Base-by-base conservation (phyloP, 2,113 vertebrate species). In the Callorhinus ursinus region DNA sequence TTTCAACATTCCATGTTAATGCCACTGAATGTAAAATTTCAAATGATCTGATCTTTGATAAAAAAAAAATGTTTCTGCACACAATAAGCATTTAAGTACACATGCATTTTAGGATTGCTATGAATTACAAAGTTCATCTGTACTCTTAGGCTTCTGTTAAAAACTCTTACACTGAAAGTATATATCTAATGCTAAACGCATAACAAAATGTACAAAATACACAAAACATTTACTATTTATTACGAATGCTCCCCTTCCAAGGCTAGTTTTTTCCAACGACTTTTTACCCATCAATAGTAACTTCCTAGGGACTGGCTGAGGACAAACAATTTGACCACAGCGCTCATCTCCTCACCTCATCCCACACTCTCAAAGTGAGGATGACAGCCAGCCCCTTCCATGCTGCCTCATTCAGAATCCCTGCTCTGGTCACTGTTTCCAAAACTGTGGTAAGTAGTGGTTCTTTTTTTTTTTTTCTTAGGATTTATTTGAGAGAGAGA, bases 311-410 rank as follows among this genome's bases (percentile, higher is more conserved):
- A 81, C 3, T 49, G 5, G 16, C 1, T 49, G 19, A 85, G 24
- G 49, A 76, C 19, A 12, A 76, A 28, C 5, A 18, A 4, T 28
- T 19, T 28, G 61, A 81, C 18, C 31, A 22, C 0, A 36, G 55
- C 4, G 4, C 31, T 5, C 7, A 26, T 6, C 8, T 7, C 3
- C 5, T 49, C 2, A 26, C 5, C 53, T 6, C 4, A 33, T 5
- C 33, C 5, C 13, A 26, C 53, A 42, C 22, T 51, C 26, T 74
- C n/a, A 51, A 33, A 28, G 10, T 14, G 14, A 53, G 11, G 5
- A 6, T n/a, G 67, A 69, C 0, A 57, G 42, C 13, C 36, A 36
- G 36, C 5, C 26, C 36, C 5, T 65, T 51, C 24, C 10, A 42
- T 2, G 16, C 8, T 69, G 12, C 57, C 26, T 4, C 26, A 9